A percentile compares a stretch with the other conserved stretches of the same genome.
Evolutionary conservation across 2,888 invertebrate species (phyloP).

Genomic region (Antitype chi): DNA sequence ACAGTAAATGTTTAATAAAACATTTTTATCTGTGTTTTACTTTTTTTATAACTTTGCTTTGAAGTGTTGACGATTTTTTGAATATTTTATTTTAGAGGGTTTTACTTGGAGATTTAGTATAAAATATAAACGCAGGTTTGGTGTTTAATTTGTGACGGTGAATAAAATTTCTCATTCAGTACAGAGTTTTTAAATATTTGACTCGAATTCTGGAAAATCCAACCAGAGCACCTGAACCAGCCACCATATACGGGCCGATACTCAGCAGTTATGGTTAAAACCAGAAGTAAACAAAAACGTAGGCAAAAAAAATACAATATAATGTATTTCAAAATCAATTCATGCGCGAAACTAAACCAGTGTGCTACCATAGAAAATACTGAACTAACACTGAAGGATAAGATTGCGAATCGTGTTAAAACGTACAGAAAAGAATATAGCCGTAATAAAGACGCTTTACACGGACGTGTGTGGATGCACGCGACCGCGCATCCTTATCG

Average conservation of each 20-base stretch:
- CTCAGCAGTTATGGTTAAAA: not conserved
- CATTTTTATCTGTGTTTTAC: slow-evolving; percentile 44
- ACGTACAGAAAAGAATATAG: slow-evolving; percentile 37
- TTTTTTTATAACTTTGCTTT: slow-evolving; percentile 21
- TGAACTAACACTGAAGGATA: slow-evolving; percentile 8
- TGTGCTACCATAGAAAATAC: not conserved
- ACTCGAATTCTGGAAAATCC: not conserved
- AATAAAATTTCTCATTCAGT: no score
- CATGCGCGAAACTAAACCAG: not conserved
- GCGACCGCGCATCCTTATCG: slow-evolving; percentile 74
- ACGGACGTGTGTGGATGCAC: slow-evolving; percentile 69
- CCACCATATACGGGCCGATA: not conserved
- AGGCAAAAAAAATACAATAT: not conserved
- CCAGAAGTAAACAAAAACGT: not conserved
- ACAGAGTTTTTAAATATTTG: not conserved
- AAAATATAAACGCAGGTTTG: not conserved
- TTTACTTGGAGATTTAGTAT: not conserved
- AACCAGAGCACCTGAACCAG: not conserved
- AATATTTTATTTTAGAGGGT: slow-evolving; percentile 9
- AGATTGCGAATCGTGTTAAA: slow-evolving; percentile 23
- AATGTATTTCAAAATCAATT: not conserved
- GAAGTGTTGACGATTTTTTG: not conserved
- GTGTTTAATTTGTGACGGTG: not conserved
- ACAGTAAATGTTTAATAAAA: slow-evolving; percentile 43
- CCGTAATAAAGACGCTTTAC: slow-evolving; percentile 54